Conservation (phyloP, 2,797 vertebrate species). For the Dicrostonyx torquatus region DNA sequence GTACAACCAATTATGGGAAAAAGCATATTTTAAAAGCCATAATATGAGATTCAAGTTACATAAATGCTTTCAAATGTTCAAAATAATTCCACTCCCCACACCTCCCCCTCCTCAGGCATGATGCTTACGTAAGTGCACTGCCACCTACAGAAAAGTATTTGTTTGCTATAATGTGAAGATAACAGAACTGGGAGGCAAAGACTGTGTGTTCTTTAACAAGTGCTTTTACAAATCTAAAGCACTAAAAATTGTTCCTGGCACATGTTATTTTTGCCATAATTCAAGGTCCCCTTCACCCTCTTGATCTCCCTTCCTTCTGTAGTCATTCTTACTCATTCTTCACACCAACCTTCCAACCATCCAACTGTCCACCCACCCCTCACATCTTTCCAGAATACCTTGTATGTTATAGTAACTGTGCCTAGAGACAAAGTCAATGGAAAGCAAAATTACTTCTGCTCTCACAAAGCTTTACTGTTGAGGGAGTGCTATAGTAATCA, state of each 20-base stretch:
- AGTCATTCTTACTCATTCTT: constrained; percentile 25
- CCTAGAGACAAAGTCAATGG: neutral
- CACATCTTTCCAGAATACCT: neutral
- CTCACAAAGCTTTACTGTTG: neutral
- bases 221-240: neutral
- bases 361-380: neutral
- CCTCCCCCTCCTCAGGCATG: neutral
- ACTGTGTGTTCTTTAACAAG: neutral
- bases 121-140: constrained; percentile 15
- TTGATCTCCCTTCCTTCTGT: neutral
- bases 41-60: constrained; percentile 60
- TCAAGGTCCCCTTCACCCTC: neutral
- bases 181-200: constrained; percentile 37
- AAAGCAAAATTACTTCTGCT: constrained; percentile 54
- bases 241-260: neutral
- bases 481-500: neutral
- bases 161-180: constrained; percentile 32
- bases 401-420: constrained; percentile 3
- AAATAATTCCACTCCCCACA: neutral
- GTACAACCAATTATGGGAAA: constrained; percentile 44
- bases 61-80: constrained; percentile 64
- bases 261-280: constrained; percentile 14
- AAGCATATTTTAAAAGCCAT: constrained; percentile 53
- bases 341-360: neutral
- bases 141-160: constrained; percentile 58